These are phyloP conservation scores for Germaria angustata DNA, from an alignment of 2,888 invertebrate genomes.

Conservation along the genomic window DNA sequence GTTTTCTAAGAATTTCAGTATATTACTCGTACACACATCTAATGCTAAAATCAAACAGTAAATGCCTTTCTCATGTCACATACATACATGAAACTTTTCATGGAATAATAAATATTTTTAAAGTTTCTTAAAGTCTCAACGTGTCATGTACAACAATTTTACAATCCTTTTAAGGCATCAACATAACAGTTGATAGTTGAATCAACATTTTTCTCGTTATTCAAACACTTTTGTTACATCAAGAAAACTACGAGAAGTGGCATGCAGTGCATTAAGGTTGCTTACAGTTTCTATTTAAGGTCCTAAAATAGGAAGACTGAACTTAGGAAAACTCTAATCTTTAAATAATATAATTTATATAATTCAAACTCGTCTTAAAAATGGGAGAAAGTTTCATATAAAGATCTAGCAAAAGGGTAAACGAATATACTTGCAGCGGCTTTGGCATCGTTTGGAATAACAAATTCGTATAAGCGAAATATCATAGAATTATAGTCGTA, in stretches of 20 bases:
- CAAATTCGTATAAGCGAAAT: too few species aligned
- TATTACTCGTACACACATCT: background rate
- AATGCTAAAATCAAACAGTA: background rate
- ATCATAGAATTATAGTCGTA: too few species aligned
- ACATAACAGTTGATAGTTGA: too few species aligned
- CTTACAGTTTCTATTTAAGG: background rate
- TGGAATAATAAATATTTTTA: background rate
- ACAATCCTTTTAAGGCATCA: background rate
- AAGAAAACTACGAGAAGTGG: background rate
- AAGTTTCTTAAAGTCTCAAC: slow-evolving; percentile 1
- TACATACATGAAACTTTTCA: background rate
- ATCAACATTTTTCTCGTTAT: too few species aligned
- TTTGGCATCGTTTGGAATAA: too few species aligned
- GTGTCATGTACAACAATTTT: slow-evolving; percentile 18
- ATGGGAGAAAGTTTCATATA: too few species aligned
- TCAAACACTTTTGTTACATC: background rate
- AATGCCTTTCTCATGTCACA: background rate
- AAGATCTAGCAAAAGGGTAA: too few species aligned
- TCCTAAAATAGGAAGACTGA: background rate
- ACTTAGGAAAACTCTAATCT: too few species aligned
- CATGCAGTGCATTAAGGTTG: background rate
- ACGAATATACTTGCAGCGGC: too few species aligned
- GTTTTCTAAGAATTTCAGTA: background rate
- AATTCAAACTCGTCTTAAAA: too few species aligned
- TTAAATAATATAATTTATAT: too few species aligned